Evolutionary conservation across 2,888 invertebrate species (phyloP).

Genomic region (Axea sp.): DNA sequence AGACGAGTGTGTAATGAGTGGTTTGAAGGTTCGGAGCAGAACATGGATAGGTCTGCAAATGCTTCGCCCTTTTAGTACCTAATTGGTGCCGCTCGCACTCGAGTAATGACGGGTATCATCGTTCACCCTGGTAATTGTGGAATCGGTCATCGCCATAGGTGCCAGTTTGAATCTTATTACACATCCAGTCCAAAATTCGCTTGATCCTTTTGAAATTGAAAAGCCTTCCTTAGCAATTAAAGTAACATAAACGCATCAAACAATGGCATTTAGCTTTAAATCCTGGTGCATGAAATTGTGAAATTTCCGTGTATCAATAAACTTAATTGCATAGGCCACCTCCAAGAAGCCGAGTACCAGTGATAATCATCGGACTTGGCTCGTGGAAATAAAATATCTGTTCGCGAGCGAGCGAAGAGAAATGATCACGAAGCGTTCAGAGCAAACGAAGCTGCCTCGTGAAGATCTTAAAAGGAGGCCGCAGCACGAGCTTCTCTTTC

Average conservation of each 20-base stretch:
- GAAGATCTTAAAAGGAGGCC: slow-evolving; percentile 41
- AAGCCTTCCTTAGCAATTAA: slow-evolving; percentile 5
- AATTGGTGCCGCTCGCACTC: slow-evolving; percentile 48
- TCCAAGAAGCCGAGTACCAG: slow-evolving; percentile 29
- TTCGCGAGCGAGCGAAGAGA: slow-evolving; percentile 43
- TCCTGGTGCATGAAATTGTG: too few relatives aligned
- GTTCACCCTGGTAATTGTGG: slow-evolving; percentile 25
- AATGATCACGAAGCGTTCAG: slow-evolving; percentile 28
- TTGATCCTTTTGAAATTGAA: slow-evolving; percentile 18
- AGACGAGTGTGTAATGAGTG: slow-evolving; percentile 44
- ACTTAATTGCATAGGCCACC: slow-evolving; percentile 33
- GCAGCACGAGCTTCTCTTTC: slow-evolving; percentile 43
- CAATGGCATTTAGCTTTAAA: too few relatives aligned
- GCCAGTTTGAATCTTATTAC: slow-evolving; percentile 45
- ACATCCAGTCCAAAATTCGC: slow-evolving; percentile 4
- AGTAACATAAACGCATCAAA: background rate
- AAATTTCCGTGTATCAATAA: slow-evolving; percentile 47
- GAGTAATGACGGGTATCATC: slow-evolving; percentile 52
- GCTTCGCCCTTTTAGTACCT: slow-evolving; percentile 49
- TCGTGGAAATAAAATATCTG: slow-evolving; percentile 41
- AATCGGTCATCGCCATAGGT: slow-evolving; percentile 54
- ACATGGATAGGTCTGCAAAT: slow-evolving; percentile 16
- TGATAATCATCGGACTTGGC: slow-evolving; percentile 44
- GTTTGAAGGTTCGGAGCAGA: slow-evolving; percentile 16
- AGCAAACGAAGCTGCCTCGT: slow-evolving; percentile 9